Evolutionary conservation across 1,140 invertebrate species (phyloP), one percentile per base, ranked within the genome.

Genomic region (Phymastichus coffea): DNA sequence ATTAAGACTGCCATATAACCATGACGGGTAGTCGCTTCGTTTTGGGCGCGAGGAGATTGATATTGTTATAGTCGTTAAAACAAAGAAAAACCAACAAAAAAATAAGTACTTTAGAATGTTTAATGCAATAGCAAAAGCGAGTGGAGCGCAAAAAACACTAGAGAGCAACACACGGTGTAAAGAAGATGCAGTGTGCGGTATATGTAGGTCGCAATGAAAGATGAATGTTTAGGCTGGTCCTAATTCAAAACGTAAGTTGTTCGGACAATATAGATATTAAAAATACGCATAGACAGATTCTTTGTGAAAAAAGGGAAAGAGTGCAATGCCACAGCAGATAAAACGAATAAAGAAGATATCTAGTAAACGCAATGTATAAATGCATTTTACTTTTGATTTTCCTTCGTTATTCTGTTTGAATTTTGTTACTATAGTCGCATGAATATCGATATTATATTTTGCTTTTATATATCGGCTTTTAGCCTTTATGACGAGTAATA

Each of bases 241-340:
- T 75, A 72, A 73, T 69, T 70, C 65, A 63, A n/a, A n/a, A n/a
- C n/a, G n/a, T 68, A 74, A 61, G 47, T 66, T 56, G 54, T 63
- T 64, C 53, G 55, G 51, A 63, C 49, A 62, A 66, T 63, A 67
- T 48, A 12, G 15, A 30, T 14, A 2, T 46, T n/a, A n/a, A n/a
- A n/a, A n/a, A n/a, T n/a, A n/a, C n/a, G n/a, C n/a, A n/a, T n/a
- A n/a, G n/a, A n/a, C n/a, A n/a, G n/a, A 40, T 48, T 4, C 43
- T 20, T 48, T 7, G 0, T 17, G 19, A 4, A 20, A 54, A 17
- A 30, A 30, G 19, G 10, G n/a, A 40, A 48, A 26, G 17, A n/a
- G 17, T 35, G 37, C 46, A 35, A 41, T 28, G 4, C 8, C 17
- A 17, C 12, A 52, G n/a, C 20, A 0, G 15, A 22, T 22, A n/a